Base-by-base conservation (phyloP, 2,888 invertebrate genomes). In the Yponomeuta plumbellus region DNA sequence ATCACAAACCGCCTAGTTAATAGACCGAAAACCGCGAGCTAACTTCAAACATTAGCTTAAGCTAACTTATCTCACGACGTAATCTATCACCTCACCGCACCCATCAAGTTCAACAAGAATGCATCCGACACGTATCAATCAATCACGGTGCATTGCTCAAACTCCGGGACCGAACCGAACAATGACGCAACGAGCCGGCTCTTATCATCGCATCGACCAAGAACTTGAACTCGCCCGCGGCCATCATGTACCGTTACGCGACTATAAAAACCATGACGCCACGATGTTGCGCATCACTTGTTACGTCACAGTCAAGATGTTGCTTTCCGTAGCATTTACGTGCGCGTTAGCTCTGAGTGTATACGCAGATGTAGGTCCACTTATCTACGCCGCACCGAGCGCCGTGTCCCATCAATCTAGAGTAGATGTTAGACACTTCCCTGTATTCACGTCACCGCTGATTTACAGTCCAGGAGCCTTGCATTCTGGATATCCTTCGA, bases 381-480 rank as follows among this genome's bases (percentile, higher is more conserved):
- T 87, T 11, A 83, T 88, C 71, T 84, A 87, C 70, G 82, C 86
- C 21, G 88, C 92, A 39, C 92, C 93, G 1, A 92, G 91, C 73
- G 88, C 92, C 61, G 92, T 93, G 23, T 92, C 92, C 1, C 91
- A 92, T 75, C 92, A 93, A 75, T 92, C 93, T 65, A 86, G 92
- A 65, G 83, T 92, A 66, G 90, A 93, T 71, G 88, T 93, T 62
- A 80, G 77, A 66, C 84, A 86, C 66, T 75, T 76, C 23, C 85
- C 85, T 34, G 75, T 79, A 44, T 70, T 86, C 69, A 70, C 81
- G 2, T 71, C 77, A 0, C 85, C 86, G 1, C 67, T 86, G 11
- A 72, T 88, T 56, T 88, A 88, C 68, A 84, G 77, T 67, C 85
- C 79, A 5, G 44, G 44, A 17, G 69, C 81, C 40, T 68, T 83